Conservation (phyloP, 2,888 invertebrate genomes). For the Ophonus ardosiacus region DNA sequence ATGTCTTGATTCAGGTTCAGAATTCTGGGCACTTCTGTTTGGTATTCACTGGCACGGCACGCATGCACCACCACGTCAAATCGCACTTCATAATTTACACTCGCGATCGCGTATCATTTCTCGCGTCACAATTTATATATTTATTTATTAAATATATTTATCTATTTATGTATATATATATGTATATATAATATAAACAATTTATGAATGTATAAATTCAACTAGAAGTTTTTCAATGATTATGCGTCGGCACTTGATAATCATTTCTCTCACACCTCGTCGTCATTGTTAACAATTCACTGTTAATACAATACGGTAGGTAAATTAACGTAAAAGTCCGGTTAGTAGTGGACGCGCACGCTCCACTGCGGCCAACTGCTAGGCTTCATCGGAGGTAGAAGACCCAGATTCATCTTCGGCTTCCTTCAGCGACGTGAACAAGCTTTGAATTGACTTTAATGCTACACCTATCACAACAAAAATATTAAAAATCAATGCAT, state of each 20-base stretch:
- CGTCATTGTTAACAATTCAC: conserved; percentile 47
- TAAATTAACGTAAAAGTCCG: conserved; percentile 63
- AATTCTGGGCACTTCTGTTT: conserved; percentile 57
- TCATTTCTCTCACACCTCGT: conserved; percentile 45
- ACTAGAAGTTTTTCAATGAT: conserved; percentile 70
- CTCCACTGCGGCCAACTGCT: conserved; percentile 67
- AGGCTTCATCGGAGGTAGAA: conserved; percentile 72
- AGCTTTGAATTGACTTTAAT: conserved; percentile 84
- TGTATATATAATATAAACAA: conserved; percentile 74
- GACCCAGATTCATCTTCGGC: conserved; percentile 78
- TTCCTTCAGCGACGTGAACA: conserved; percentile 84
- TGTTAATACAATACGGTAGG: conserved; percentile 52
- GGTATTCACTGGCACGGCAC: conserved; percentile 55
- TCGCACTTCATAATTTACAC: conserved; percentile 47
- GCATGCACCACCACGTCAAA: conserved; percentile 50
- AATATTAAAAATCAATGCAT: not conserved
- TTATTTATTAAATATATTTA: conserved; percentile 62
- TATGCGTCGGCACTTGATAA: conserved; percentile 55
- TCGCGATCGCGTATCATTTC: conserved; percentile 4
- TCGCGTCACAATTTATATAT: conserved; percentile 51
- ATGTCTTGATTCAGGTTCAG: conserved; percentile 58
- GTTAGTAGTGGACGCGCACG: conserved; percentile 60
- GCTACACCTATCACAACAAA: conserved; percentile 79
- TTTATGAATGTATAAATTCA: conserved; percentile 73
- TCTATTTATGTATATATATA: conserved; percentile 72